A percentile compares a stretch with the other conserved stretches of the same genome.
Conservation (phyloP, 2,888 invertebrate genomes). For the Ptilodon capucinus region DNA sequence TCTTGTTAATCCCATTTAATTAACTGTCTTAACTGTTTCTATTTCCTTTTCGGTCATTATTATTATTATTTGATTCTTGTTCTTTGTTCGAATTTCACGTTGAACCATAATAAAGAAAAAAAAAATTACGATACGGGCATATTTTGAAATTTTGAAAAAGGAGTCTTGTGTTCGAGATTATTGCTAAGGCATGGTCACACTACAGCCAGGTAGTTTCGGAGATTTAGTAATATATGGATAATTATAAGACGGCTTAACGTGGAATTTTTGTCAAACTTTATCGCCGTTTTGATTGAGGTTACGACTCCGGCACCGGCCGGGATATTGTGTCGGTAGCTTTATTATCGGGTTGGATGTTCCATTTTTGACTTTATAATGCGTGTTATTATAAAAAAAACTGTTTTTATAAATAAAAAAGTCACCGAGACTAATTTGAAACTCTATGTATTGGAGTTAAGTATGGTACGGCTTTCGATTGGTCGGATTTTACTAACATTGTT, state of each 20-base stretch:
- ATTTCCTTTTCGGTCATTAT: neutral
- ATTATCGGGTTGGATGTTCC: constrained; percentile 33
- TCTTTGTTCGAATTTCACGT: too few species aligned
- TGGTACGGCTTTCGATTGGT: too few species aligned
- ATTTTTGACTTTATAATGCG: neutral
- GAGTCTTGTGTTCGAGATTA: neutral
- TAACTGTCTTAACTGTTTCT: neutral
- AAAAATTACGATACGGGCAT: too few species aligned
- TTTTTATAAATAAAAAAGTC: neutral
- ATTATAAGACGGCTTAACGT: constrained; percentile 80
- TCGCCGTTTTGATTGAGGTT: constrained; percentile 81
- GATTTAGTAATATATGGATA: constrained; percentile 80
- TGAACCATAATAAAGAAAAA: too few species aligned
- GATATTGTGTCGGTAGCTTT: constrained; percentile 73
- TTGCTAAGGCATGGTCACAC: constrained; percentile 6
- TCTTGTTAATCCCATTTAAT: neutral
- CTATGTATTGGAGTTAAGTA: too few species aligned
- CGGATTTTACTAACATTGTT: too few species aligned
- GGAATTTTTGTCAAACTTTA: constrained; percentile 82
- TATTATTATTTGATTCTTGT: neutral
- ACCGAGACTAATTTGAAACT: too few species aligned
- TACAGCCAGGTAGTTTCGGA: constrained; percentile 69
- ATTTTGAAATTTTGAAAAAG: neutral
- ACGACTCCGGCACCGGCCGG: constrained; percentile 59
- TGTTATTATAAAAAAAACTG: neutral